Base-by-base conservation (phyloP, 2,888 invertebrate genomes). In the Scaptomyza flava region DNA sequence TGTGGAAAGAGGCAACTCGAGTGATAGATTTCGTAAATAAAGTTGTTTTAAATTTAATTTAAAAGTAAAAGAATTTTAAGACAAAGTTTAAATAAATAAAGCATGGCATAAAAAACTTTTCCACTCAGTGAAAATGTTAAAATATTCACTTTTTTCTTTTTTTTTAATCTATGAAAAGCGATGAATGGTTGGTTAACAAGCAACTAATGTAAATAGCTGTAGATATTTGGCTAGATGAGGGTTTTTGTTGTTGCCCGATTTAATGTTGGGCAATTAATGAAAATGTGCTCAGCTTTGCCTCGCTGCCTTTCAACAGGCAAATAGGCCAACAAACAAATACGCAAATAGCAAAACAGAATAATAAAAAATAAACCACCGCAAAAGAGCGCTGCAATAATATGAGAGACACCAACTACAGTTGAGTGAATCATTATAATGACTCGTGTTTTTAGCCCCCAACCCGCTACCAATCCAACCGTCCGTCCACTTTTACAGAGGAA, bases 341-440 rank as follows among this genome's bases (percentile, higher is more conserved):
- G 33, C 9, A 43, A 27, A 52, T 17, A 41, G 14, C 42, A 36
- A 17, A 17, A 8, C 23, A 20, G 12, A 30, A 36, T 31, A 46
- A 27, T 17, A 33, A 68, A 60, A 34, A 59, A 59, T 51, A 41
- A 68, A 41, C 52, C 53, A 69, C 43, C 51, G 47, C 17, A 46
- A 68, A 71, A 66, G 64, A 60, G 31, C 54, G 46, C 38, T 54
- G 41, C 47, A 63, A 68, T 58, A 69, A 59, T 66, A 53, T n/a
- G 47, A 38, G 54, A 47, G 61, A 72, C 47, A 72, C 36, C 47
- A 59, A 62, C 53, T 75, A 77, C 80, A 82, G 83, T 81, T 77
- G 83, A 77, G 75, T 81, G 77, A 79, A 82, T 81, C 80, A 82
- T 82, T 81, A 82, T 82, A 81, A 82, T 82, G 77, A 82, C 75